Evolutionary conservation across 2,113 vertebrate genomes (phyloP), one percentile per base, ranked within the genome.

Genomic region (Pollachius pollachius): DNA sequence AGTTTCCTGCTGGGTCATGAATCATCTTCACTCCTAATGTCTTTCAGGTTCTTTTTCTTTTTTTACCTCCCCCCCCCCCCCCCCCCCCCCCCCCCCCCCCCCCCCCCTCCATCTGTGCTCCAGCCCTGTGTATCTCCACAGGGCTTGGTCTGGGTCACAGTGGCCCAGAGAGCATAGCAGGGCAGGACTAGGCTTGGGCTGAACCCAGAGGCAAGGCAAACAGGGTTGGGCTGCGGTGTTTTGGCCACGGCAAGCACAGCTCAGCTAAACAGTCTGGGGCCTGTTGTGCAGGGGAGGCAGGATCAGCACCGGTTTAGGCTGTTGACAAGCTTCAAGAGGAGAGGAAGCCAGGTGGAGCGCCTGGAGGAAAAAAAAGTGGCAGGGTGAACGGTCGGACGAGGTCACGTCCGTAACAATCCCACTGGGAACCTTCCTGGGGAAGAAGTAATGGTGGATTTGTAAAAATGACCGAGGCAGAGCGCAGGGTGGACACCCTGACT

Each of bases 111-210:
- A 48, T 34, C 13, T 56, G 3, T 63, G 67, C 23, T 27, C 66
- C 68, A 62, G 58, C 68, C 15, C 57, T 37, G 41, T 52, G 57
- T 58, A 62, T 71, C 15, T 72, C 16, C 30, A 52, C 27, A 8
- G 25, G 52, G 15, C 64, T 52, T 48, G 57, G 80, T 66, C 57
- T 34, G 57, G 80, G 74, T 81, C 71, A 80, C 62, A 34, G 63
- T 82, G 68, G 58, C 74, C 71, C 63, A 17, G 67, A 48, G 69
- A 71, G 63, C 64, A 79, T 60, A 76, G 61, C 68, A 54, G 64
- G 58, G 25, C 65, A 69, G n/a, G 76, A 73, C 59, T 21, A 23
- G 41, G 68, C 57, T 21, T 67, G 58, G 58, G 65, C 27, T 69
- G n/a, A 76, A 56, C 69, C 62, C 58, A 73, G 54, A 70, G 60